These are phyloP conservation scores for Calephelis perditalis DNA, from an alignment of 2,888 invertebrate genomes.

Conservation along the genomic window DNA sequence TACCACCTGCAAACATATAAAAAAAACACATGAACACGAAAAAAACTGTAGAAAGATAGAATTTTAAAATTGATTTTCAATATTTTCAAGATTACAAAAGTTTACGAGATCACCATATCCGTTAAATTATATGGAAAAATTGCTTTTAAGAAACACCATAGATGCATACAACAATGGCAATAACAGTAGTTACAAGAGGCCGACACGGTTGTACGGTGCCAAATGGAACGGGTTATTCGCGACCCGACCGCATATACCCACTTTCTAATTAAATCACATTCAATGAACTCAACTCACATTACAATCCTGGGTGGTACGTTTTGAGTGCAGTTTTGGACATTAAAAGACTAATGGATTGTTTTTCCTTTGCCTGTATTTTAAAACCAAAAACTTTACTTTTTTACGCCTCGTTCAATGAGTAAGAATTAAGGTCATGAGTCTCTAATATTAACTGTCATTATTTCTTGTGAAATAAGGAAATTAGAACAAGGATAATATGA, in stretches of 20 bases:
- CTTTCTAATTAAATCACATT: constrained; percentile 17
- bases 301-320: constrained; percentile 19
- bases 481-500: too few species aligned
- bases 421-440: too few species aligned
- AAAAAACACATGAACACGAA: too few species aligned
- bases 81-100: too few species aligned
- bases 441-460: too few species aligned
- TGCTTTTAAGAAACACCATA: background rate
- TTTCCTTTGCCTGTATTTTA: constrained; percentile 5
- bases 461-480: too few species aligned
- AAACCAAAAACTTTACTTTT: background rate
- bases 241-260: constrained; percentile 11
- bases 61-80: too few species aligned
- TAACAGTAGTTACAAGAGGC: constrained; percentile 13
- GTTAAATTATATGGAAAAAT: too few species aligned
- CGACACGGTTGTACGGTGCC: constrained; percentile 15
- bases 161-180: constrained; percentile 27
- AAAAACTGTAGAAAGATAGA: too few species aligned
- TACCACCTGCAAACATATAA: too few species aligned
- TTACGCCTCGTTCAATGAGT: too few species aligned
- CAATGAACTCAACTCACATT: constrained; percentile 16
- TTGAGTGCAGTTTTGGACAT: constrained; percentile 9
- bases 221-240: constrained; percentile 20
- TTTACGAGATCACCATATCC: too few species aligned
- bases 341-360: constrained; percentile 9